These are phyloP conservation scores for Oreocharis arfaki DNA, from an alignment of 2,113 vertebrate species.

Conservation along the genomic window DNA sequence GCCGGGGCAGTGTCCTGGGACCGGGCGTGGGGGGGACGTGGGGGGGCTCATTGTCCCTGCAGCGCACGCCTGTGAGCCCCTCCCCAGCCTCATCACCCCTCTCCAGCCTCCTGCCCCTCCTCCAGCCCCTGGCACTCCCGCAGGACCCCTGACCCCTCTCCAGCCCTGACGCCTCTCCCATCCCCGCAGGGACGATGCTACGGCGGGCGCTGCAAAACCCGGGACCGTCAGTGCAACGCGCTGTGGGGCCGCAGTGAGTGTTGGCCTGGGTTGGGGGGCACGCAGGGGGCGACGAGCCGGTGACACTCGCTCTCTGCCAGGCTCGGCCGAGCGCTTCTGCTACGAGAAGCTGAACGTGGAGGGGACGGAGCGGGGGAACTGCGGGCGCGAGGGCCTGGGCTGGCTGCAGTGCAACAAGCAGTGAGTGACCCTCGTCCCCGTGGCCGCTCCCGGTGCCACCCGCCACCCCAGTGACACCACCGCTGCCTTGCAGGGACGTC, in stretches of 20 bases:
- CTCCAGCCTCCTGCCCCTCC: too few relatives aligned
- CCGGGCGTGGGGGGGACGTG: accelerated
- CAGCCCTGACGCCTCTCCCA: not conserved
- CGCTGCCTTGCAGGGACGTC: slow-evolving; percentile 78
- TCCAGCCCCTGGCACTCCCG: too few relatives aligned
- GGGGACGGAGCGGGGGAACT: slow-evolving; percentile 93
- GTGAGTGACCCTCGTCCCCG: slow-evolving; percentile 67
- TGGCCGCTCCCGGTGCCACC: not conserved
- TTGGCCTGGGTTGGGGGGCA: not conserved
- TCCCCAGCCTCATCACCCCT: too few relatives aligned
- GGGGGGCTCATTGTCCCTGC: not conserved
- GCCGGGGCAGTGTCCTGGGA: accelerated
- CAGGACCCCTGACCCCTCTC: not conserved
- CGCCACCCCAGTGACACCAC: accelerated
- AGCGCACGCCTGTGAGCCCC: accelerated
- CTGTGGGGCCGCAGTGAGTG: slow-evolving; percentile 90
- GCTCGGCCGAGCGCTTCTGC: slow-evolving; percentile 89
- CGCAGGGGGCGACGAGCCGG: accelerated
- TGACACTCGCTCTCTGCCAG: slow-evolving; percentile 35
- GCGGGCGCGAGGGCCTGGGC: slow-evolving; percentile 80
- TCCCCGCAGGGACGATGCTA: slow-evolving; percentile 86
- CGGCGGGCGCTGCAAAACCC: slow-evolving; percentile 86
- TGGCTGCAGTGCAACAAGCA: slow-evolving; percentile 96
- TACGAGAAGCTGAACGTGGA: slow-evolving; percentile 95
- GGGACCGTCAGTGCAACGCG: slow-evolving; percentile 85